Conservation (phyloP, 2,797 vertebrate species). For the Microchirus variegatus region DNA sequence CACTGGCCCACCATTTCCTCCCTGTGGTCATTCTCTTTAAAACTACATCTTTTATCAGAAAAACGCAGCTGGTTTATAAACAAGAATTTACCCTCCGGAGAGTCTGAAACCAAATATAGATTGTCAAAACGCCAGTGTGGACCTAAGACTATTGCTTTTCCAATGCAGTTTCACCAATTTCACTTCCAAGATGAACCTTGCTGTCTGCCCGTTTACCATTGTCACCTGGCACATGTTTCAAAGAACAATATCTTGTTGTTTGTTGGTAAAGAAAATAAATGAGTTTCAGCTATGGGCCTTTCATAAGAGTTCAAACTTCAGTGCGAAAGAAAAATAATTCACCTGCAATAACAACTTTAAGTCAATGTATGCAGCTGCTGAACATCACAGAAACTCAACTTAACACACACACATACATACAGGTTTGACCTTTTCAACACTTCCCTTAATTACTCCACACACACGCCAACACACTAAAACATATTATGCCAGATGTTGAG, state of each 20-base stretch:
- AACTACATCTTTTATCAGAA: constrained; percentile 60
- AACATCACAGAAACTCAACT: constrained; percentile 43
- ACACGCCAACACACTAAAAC: constrained; percentile 16
- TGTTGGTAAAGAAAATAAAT: too few species aligned
- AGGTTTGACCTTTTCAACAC: constrained; percentile 64
- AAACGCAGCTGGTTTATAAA: constrained; percentile 66
- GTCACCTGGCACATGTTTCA: too few species aligned
- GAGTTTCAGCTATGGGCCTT: too few species aligned
- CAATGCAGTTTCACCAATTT: too few species aligned
- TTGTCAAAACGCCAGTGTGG: constrained; percentile 1
- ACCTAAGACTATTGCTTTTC: too few species aligned
- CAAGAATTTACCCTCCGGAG: constrained; percentile 55
- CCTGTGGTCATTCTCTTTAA: constrained; percentile 53
- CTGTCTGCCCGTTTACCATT: too few species aligned
- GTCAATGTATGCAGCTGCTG: constrained; percentile 31
- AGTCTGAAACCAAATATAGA: constrained; percentile 42
- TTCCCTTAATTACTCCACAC: constrained; percentile 62
- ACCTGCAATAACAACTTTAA: constrained; percentile 24
- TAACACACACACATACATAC: constrained; percentile 13
- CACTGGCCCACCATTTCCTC: constrained; percentile 63
- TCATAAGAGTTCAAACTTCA: too few species aligned
- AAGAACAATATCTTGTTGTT: too few species aligned
- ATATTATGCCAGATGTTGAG: constrained; percentile 69
- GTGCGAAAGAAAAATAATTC: background rate
- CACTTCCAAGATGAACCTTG: too few species aligned